phyloP scores from a whole-genome alignment of 1,140 invertebrate genomes.

The Hyphantria cunea region DNA sequence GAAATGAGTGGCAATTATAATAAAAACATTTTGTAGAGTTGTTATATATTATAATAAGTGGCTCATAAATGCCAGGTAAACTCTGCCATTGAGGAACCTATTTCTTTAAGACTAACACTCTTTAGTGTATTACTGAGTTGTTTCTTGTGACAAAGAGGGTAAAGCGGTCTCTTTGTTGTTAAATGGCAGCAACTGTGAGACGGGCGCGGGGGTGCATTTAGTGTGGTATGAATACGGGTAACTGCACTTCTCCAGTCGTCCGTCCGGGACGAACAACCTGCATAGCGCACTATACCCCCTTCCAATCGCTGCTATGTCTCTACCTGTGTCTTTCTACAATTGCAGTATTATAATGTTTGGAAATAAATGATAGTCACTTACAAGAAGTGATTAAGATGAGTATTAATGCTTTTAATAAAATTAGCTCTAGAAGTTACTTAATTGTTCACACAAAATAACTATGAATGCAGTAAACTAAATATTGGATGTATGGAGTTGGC shows the following conservation, averaged over 20 bases:
- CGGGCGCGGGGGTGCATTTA: conserved; percentile 57
- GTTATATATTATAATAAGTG: conserved; percentile 11
- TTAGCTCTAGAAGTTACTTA: no score
- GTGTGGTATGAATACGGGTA: conserved; percentile 64
- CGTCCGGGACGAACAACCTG: conserved; percentile 71
- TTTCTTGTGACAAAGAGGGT: conserved; percentile 77
- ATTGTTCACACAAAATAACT: not conserved
- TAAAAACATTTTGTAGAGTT: not conserved
- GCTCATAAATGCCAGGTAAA: no score
- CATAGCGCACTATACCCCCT: conserved; percentile 44
- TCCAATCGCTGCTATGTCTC: conserved; percentile 16
- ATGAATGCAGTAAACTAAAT: not conserved
- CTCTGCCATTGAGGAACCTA: conserved; percentile 20
- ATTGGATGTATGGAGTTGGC: not conserved
- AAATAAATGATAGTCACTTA: no score
- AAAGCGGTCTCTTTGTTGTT: conserved; percentile 77
- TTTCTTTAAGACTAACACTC: conserved; percentile 49
- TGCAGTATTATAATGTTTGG: conserved; percentile 7
- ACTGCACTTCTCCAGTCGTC: conserved; percentile 73
- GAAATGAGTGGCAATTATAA: no score
- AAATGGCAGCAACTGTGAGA: conserved; percentile 58
- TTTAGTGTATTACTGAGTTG: conserved; percentile 65
- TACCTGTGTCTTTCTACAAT: conserved; percentile 37
- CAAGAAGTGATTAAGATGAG: no score
- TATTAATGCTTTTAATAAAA: no score